phyloP scores from a whole-genome alignment of 2,888 invertebrate genomes.

The Sabellastarte sp. region DNA sequence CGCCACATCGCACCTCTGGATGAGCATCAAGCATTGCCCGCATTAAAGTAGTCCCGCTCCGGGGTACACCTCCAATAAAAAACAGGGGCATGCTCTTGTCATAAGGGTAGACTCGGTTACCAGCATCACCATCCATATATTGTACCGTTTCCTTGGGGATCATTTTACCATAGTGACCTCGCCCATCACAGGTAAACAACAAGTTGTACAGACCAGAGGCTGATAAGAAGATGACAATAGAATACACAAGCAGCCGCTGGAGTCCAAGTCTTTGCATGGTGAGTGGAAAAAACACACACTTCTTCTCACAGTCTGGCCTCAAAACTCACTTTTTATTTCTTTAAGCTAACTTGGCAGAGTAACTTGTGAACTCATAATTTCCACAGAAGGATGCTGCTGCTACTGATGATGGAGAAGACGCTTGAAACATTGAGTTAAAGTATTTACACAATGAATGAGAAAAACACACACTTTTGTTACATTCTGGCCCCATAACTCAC shows the following conservation, averaged over 20 bases:
- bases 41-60: slow-evolving; percentile 96
- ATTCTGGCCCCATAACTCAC: too few relatives aligned
- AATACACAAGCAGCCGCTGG: background rate
- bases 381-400: too few relatives aligned
- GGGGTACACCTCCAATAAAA: slow-evolving; percentile 86
- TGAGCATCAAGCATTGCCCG: slow-evolving; percentile 98
- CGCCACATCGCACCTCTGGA: slow-evolving; percentile 93
- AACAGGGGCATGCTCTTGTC: slow-evolving; percentile 83
- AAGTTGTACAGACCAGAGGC: background rate
- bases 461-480: too few relatives aligned
- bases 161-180: slow-evolving; percentile 8
- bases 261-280: background rate
- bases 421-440: too few relatives aligned
- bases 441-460: too few relatives aligned
- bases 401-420: too few relatives aligned
- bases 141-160: slow-evolving; percentile 26
- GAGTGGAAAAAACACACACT: too few relatives aligned
- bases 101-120: slow-evolving; percentile 61
- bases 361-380: too few relatives aligned
- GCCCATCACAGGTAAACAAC: slow-evolving; percentile 10
- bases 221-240: background rate
- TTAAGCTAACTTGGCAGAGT: too few relatives aligned
- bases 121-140: slow-evolving; percentile 38
- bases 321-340: too few relatives aligned
- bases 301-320: too few relatives aligned